Evolutionary conservation across 2,888 invertebrate species (phyloP).

Genomic region (Nasonia oneida): DNA sequence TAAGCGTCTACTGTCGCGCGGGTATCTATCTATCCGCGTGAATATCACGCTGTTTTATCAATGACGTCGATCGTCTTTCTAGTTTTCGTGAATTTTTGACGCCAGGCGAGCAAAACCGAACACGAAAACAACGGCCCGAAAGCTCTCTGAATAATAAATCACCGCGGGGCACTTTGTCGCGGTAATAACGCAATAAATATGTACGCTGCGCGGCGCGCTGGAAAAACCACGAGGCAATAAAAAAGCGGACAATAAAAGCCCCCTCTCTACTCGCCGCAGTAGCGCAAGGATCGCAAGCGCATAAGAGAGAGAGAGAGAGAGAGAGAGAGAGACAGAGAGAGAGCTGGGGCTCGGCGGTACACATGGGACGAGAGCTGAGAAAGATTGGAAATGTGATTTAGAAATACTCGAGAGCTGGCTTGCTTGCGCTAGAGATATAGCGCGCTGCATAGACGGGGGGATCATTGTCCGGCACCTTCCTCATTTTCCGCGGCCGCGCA

Average conservation of each 20-base stretch:
- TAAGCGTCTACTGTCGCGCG: background rate
- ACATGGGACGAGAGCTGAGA: constrained; percentile 24
- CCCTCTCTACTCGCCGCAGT: background rate
- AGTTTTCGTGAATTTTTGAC: no score
- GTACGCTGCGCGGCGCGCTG: background rate
- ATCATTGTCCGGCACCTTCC: constrained; percentile 50
- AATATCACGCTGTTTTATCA: no score
- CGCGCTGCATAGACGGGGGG: background rate
- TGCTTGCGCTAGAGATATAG: background rate
- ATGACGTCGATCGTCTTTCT: background rate
- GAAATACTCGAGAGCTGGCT: constrained; percentile 19
- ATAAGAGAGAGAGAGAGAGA: background rate
- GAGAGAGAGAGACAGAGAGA: no score
- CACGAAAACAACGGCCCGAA: no score
- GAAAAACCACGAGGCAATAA: constrained; percentile 12
- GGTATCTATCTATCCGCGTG: no score
- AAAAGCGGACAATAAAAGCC: constrained; percentile 32
- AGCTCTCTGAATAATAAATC: constrained; percentile 16
- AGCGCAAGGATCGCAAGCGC: background rate
- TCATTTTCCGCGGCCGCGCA: constrained; percentile 42
- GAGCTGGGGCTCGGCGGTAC: background rate
- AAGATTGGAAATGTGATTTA: constrained; percentile 47
- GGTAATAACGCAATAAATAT: constrained; percentile 37
- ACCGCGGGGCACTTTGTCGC: background rate
- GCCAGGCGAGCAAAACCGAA: no score